A percentile compares a stretch with the other conserved stretches of the same genome.
Evolutionary conservation across 92 coral and sea anemone species (phyloP).

Genomic region (Phenganax subtilis): DNA sequence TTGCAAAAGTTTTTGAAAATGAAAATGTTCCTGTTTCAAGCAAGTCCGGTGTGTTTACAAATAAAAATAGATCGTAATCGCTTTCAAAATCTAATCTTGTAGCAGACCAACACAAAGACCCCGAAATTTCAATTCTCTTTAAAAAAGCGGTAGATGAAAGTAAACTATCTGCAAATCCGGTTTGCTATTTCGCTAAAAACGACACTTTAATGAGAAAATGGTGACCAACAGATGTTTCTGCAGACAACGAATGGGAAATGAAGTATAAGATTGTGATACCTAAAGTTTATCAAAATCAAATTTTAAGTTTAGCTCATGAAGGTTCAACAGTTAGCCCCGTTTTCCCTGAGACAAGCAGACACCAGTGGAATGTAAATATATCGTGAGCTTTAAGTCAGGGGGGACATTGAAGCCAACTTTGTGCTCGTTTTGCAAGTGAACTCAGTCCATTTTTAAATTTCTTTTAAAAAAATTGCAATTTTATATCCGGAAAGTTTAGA

Average conservation of each 20-base stretch:
- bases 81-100: constrained; percentile 39
- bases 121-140: constrained; percentile 20
- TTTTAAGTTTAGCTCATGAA: constrained; percentile 15
- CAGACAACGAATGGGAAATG: too few species aligned
- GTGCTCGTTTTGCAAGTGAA: not conserved
- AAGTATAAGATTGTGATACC: too few species aligned
- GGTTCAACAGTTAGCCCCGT: not conserved
- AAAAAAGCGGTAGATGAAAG: too few species aligned
- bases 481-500: too few species aligned
- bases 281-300: too few species aligned
- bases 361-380: constrained; percentile 13
- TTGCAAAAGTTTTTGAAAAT: constrained; percentile 25
- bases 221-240: too few species aligned
- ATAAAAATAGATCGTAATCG: constrained; percentile 3
- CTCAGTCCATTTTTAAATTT: not conserved
- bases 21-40: not conserved
- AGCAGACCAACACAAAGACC: constrained; percentile 47
- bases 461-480: too few species aligned
- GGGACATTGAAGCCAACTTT: not conserved
- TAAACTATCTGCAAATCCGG: too few species aligned
- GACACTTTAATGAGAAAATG: too few species aligned
- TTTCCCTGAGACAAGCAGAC: too few species aligned
- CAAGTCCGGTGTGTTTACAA: not conserved
- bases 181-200: too few species aligned
- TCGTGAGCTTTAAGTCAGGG: constrained; percentile 46